phyloP scores from a whole-genome alignment of 1,140 invertebrate species.

The Belonocnema kinseyi region DNA sequence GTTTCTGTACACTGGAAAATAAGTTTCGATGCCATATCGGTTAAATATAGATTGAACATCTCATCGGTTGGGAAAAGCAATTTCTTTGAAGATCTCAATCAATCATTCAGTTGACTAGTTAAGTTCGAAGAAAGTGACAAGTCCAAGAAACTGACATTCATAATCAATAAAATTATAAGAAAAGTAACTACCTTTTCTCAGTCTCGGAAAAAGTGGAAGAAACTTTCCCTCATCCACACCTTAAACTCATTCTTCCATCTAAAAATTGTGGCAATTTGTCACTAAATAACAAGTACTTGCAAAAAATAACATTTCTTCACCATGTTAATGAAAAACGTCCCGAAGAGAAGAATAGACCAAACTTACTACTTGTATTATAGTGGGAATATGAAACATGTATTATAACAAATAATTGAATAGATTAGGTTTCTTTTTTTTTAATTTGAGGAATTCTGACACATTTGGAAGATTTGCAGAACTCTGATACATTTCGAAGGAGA shows the following conservation, averaged over 20 bases:
- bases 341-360: constrained; percentile 8
- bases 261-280: constrained; percentile 4
- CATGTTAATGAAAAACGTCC: not conserved
- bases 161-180: constrained; percentile 24
- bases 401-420: not conserved
- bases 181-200: constrained; percentile 31
- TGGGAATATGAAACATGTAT: not conserved
- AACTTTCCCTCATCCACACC: not conserved
- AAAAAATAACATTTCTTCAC: not conserved
- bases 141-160: too few species aligned
- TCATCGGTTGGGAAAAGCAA: constrained; percentile 20
- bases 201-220: not conserved
- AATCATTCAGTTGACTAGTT: constrained; percentile 25
- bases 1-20: constrained; percentile 9
- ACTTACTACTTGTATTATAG: not conserved
- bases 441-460: not conserved
- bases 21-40: constrained; percentile 5
- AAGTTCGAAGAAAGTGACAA: not conserved
- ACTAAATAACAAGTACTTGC: not conserved
- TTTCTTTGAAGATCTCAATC: constrained; percentile 9
- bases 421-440: not conserved
- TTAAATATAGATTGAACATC: constrained; percentile 30
- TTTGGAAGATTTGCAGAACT: not conserved
- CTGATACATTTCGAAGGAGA: not conserved
- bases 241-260: not conserved